Base-by-base conservation (phyloP, 2,888 invertebrate genomes). In the Aspidiotus rigidus region DNA sequence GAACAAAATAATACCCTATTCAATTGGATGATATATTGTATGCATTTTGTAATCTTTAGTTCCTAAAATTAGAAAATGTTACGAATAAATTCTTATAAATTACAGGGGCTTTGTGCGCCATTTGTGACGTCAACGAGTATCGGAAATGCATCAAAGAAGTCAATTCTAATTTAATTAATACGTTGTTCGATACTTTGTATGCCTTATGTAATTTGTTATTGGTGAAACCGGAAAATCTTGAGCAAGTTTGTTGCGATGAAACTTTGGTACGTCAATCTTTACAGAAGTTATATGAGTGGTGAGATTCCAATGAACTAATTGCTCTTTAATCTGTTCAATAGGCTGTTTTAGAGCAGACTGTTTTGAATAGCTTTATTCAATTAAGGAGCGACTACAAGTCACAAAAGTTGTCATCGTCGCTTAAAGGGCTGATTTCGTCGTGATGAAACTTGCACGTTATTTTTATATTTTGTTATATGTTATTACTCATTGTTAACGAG, bases 91-190 rank as follows among this genome's bases (percentile, higher is more conserved):
- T 61, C 49, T 39, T 70, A 60, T 71, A 53, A 69, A 69, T 77
- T 78, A 62, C 77, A 89, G 92, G 98, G 69, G 97, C 97, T 0
- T 94, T 99, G 92, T 88, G 94, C 77, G 93, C 93, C 2, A 94
- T 99, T 74, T 97, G 96, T 80, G 99, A 99, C 82, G 90, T 99
- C 74, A 96, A 96, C 76, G 97, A 97, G 79, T 98, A 98, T 79
- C 84, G 96, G 17, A 90, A 90, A 74, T 92, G 91, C 77, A 88
- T 87, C n/a, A 88, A 90, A 77, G 86, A 86, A 62, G 81, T 88
- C 70, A 83, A 86, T 69, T 87, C 93, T 9, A 82, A 88, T 3
- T 80, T 93, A 64, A 89, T 96, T 54, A 86, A 86, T 59, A 86
- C 89, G 71, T 81, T 97, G n/a, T 98, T 98, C 80, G 95, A 97